Percentiles rank a stretch among this genome's conserved stretches.
phyloP scores from a whole-genome alignment of 2,797 vertebrate genomes.

The Buphagus erythrorhynchus region DNA sequence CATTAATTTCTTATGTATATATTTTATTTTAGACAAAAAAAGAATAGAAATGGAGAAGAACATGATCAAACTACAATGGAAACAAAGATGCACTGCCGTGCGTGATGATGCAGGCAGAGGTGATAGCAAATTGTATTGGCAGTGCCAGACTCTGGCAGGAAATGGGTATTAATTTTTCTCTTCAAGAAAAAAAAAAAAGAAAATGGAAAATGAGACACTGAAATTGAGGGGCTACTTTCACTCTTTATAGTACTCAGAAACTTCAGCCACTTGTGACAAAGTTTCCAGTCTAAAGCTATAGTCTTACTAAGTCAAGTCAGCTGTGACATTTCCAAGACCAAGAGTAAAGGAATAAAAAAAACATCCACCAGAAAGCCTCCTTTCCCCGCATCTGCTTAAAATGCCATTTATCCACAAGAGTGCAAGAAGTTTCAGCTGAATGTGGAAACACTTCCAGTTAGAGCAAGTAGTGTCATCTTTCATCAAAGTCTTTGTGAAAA shows the following conservation, averaged over 20 bases:
- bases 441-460: background rate
- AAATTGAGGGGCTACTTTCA: background rate
- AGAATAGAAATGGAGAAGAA: background rate
- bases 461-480: background rate
- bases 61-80: background rate
- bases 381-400: background rate
- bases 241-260: background rate
- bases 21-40: background rate
- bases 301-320: background rate
- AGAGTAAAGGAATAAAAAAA: background rate
- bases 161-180: background rate
- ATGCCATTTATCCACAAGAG: background rate
- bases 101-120: background rate
- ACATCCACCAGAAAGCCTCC: background rate
- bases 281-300: background rate
- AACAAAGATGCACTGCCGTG: background rate
- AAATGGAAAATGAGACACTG: background rate
- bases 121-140: fast-evolving
- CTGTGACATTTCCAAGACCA: background rate
- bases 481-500: background rate
- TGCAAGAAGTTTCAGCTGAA: background rate
- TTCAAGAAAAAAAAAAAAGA: background rate
- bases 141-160: background rate
- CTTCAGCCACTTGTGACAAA: background rate
- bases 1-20: background rate